Evolutionary conservation across 2,797 vertebrate genomes (phyloP), one percentile per base, ranked within the genome.

Genomic region (Rhynchonycteris naso): DNA sequence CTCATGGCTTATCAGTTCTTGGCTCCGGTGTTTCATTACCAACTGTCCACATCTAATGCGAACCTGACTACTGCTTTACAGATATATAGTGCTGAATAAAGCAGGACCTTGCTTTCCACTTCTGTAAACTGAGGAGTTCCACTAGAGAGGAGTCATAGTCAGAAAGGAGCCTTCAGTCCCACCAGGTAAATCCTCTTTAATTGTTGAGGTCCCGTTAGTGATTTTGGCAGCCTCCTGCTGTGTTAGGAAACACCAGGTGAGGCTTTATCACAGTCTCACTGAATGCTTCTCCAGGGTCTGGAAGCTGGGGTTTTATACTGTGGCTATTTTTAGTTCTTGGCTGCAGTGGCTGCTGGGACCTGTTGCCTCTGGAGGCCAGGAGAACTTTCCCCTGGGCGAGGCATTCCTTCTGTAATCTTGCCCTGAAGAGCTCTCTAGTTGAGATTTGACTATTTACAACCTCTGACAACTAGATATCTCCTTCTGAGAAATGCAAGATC

Each of bases 321-420:
- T 0, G 4, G 69, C 96, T 98, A 98, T 98, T 98, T 98, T 98
- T 98, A 98, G 98, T 75, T 85, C 33, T 56, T 97, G 95, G 95
- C 87, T 75, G 93, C 93, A 5, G 0, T 33, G 6, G 54, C 19
- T 91, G 15, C 11, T 35, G 12, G 91, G 89, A 95, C 97, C 96
- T 97, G 97, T 98, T 96, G 85, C 86, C 28, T 33, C 63, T 85
- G 35, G n/a, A 94, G 35, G 95, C 79, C 58, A 80, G 0, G 16
- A 95, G 93, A 96, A 98, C 97, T 97, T 97, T 96, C 97, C 97
- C 97, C 80, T 24, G 0, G 96, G 95, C 90, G 97, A 96, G 98
- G 97, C 97, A 95, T 82, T 96, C 66, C 96, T 90, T 93, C 94
- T 13, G 38, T 93, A 93, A 74, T 94, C 88, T 59, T 85, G 2